Evolutionary conservation across 2,797 vertebrate genomes (phyloP).

Genomic region (Eurystomus glaucurus): DNA sequence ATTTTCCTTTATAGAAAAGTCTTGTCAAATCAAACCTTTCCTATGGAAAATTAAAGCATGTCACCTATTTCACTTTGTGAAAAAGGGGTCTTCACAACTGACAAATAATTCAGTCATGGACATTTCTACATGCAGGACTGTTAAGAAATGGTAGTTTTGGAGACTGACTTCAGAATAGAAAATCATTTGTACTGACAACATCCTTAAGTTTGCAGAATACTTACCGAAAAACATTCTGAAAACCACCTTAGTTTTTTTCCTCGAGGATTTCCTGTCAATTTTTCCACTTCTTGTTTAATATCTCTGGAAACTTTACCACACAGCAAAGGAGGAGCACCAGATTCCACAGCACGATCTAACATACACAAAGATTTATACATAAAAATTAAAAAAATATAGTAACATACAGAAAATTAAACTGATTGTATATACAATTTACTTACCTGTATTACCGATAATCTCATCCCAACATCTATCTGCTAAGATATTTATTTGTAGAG

Average conservation of each 20-base stretch:
- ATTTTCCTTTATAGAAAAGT: not conserved
- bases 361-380: constrained; percentile 1
- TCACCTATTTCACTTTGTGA: not conserved
- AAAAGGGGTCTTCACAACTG: not conserved
- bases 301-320: constrained; percentile 95
- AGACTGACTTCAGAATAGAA: not conserved
- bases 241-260: constrained; percentile 94
- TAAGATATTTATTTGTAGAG: constrained; percentile 91
- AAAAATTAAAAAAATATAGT: not conserved
- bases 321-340: constrained; percentile 89
- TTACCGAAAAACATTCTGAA: constrained; percentile 95
- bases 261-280: constrained; percentile 84
- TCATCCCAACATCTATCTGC: constrained; percentile 93
- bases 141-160: not conserved
- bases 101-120: not conserved
- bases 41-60: not conserved
- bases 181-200: not conserved
- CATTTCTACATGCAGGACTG: not conserved
- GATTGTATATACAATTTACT: not conserved
- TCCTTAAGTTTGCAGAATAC: constrained; percentile 55
- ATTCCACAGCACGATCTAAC: constrained; percentile 91
- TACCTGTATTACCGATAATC: constrained; percentile 93
- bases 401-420: not conserved
- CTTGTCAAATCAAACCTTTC: not conserved
- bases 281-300: constrained; percentile 95